A percentile compares a stretch with the other conserved stretches of the same genome.
Conservation (phyloP, 64 coral and sea anemone species). For the Dendronephthya gigantea region DNA sequence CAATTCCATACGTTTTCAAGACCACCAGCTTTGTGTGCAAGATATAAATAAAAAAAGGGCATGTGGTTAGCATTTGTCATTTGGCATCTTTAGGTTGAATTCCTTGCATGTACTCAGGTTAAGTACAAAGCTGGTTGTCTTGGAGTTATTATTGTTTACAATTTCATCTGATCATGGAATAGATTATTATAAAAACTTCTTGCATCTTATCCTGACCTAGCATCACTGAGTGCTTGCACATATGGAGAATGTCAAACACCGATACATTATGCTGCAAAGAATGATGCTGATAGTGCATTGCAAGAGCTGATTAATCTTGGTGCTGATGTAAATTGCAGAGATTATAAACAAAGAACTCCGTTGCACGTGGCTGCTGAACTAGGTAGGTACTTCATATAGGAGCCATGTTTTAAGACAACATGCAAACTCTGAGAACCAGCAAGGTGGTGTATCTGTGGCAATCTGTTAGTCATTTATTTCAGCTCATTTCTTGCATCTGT, state of each 20-base stretch:
- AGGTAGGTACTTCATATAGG: conserved; percentile 22
- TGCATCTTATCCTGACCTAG: conserved; percentile 24
- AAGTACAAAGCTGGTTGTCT: too few species aligned
- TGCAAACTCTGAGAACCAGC: neutral
- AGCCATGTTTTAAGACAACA: neutral
- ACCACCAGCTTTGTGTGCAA: neutral
- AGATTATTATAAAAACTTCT: too few species aligned
- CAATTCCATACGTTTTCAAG: neutral
- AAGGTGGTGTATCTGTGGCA: neutral
- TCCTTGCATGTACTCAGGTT: too few species aligned
- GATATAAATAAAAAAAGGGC: neutral
- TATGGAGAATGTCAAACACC: conserved; percentile 67
- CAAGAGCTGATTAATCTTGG: conserved; percentile 64
- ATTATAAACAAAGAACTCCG: conserved; percentile 80
- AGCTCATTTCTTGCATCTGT: too few species aligned
- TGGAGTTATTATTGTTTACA: too few species aligned
- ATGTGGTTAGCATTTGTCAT: neutral
- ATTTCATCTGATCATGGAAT: too few species aligned
- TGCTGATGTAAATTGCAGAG: conserved; percentile 56
- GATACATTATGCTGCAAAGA: conserved; percentile 93
- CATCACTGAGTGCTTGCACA: conserved; percentile 58
- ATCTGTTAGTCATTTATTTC: neutral
- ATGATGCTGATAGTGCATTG: conserved; percentile 76
- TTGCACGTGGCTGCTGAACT: conserved; percentile 90
- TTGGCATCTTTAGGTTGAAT: too few species aligned